Conservation (phyloP, 2,113 vertebrate genomes). For the Notarius quadriscutis region DNA sequence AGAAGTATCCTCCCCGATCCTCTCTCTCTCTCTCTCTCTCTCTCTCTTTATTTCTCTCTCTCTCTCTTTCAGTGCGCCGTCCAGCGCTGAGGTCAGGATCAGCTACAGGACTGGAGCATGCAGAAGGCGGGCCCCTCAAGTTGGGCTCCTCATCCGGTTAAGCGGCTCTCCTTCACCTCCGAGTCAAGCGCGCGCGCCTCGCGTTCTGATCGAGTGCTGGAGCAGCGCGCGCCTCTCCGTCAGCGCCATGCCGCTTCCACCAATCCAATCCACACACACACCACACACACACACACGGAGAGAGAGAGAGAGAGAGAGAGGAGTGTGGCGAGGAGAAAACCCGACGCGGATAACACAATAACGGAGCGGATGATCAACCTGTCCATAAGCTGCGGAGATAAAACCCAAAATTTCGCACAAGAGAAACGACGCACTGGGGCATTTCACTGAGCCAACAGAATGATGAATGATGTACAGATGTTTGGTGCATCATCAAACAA, state of each 20-base stretch:
- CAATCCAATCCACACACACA: conserved; percentile 66
- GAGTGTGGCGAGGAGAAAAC: conserved; percentile 64
- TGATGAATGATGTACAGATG: no score
- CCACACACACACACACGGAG: background rate
- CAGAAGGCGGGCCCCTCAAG: conserved; percentile 20
- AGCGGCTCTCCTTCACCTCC: conserved; percentile 4
- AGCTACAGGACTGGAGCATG: background rate
- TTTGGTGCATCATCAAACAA: no score
- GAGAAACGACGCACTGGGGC: no score
- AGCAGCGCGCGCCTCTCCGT: conserved; percentile 61
- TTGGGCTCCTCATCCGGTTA: conserved; percentile 3
- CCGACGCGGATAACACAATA: conserved; percentile 13
- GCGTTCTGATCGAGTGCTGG: conserved; percentile 66
- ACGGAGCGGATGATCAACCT: conserved; percentile 2
- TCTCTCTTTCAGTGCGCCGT: background rate
- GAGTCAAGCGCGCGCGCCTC: conserved; percentile 37
- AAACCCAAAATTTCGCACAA: no score
- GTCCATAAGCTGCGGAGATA: no score
- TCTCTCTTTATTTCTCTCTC: no score
- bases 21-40: no score
- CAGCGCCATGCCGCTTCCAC: conserved; percentile 68
- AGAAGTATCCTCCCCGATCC: no score
- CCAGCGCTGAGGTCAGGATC: conserved; percentile 30
- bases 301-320: background rate
- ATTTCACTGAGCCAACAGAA: no score